These are phyloP conservation scores for Trichomycterus rosablanca DNA, from an alignment of 2,113 vertebrate species.

Conservation along the genomic window DNA sequence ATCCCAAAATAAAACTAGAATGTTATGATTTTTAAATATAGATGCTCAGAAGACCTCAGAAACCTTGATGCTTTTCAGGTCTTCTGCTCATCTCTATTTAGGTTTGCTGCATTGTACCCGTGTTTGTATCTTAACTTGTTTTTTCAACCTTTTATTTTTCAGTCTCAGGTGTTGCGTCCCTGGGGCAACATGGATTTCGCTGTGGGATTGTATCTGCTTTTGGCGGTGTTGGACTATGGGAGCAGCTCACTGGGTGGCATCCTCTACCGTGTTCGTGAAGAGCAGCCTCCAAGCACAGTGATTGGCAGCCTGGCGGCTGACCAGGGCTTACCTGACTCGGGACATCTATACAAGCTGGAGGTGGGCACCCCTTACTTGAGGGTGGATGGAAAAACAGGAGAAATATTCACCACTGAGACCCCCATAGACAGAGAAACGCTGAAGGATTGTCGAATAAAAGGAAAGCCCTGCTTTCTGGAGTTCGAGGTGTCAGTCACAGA, in stretches of 20 bases:
- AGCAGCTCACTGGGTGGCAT: slow-evolving; percentile 58
- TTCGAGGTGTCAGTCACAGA: slow-evolving; percentile 97
- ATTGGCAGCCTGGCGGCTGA: slow-evolving; percentile 92
- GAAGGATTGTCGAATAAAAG: slow-evolving; percentile 83
- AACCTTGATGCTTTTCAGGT: no score
- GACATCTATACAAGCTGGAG: slow-evolving; percentile 95
- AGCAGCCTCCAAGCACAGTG: slow-evolving; percentile 91
- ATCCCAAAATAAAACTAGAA: no score
- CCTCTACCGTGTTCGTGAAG: slow-evolving; percentile 86
- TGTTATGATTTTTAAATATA: no score
- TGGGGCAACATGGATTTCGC: slow-evolving; percentile 63
- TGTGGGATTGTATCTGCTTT: slow-evolving; percentile 57
- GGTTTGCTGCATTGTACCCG: no score
- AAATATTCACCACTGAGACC: slow-evolving; percentile 95
- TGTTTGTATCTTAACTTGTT: no score
- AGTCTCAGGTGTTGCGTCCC: slow-evolving; percentile 36
- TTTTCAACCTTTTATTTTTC: slow-evolving; percentile 28
- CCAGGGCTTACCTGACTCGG: slow-evolving; percentile 87
- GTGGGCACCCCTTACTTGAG: slow-evolving; percentile 89
- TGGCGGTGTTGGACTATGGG: slow-evolving; percentile 57
- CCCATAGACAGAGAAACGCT: slow-evolving; percentile 91
- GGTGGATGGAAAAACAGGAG: slow-evolving; percentile 93
- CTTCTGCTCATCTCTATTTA: no score
- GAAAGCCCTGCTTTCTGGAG: slow-evolving; percentile 87
- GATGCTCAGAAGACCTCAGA: no score